phyloP scores from a whole-genome alignment of 1,140 invertebrate genomes.

The Melanaphis sacchari region DNA sequence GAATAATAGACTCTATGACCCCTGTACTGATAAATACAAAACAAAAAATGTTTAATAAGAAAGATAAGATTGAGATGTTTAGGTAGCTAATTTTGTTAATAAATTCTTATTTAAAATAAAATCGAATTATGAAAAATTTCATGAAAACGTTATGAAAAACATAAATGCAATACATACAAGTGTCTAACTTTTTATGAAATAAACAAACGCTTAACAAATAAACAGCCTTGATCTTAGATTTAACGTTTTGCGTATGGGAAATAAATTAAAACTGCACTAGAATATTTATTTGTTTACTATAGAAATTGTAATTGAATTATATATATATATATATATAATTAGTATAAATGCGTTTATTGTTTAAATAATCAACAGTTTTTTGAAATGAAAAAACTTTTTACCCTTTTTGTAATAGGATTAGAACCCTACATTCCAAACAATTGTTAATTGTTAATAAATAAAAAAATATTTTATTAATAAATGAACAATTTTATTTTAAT shows the following conservation, averaged over 20 bases:
- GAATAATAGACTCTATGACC: constrained; percentile 43
- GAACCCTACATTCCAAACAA: too few species aligned
- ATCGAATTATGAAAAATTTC: background rate
- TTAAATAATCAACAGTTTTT: background rate
- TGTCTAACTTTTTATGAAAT: background rate
- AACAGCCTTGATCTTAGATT: background rate
- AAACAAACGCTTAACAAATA: background rate
- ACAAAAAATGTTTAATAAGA: constrained; percentile 5
- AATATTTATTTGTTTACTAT: background rate
- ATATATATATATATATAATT: background rate
- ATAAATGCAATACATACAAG: background rate
- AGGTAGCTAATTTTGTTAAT: background rate
- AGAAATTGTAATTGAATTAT: background rate
- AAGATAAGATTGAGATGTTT: constrained; percentile 22
- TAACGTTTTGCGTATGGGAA: background rate
- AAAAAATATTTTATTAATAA: background rate
- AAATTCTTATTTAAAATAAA: background rate
- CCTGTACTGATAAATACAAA: constrained; percentile 13
- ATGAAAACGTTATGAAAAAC: background rate
- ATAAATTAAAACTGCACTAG: background rate
- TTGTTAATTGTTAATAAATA: background rate
- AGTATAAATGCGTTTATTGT: background rate
- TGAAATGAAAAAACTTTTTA: too few species aligned
- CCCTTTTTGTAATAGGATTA: background rate
- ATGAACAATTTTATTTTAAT: background rate